Evolutionary conservation across 53 echinoderm and acorn worm genomes (phyloP).

Genomic region (Henricia sp.): DNA sequence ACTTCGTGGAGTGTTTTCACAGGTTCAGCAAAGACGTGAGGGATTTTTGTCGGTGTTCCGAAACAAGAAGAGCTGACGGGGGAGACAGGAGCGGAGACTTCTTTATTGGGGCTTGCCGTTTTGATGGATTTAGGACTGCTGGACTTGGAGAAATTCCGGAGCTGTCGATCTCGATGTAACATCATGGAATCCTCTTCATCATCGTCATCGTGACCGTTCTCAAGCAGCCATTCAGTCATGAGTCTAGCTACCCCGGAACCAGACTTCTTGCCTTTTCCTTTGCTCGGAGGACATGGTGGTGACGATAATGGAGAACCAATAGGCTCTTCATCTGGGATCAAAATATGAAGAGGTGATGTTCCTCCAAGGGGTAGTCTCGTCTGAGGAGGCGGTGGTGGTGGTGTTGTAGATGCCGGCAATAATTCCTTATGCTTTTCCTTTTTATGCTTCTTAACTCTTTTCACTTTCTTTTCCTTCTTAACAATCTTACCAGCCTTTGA

Average conservation of each 20-base stretch:
- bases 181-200: conserved; percentile 40
- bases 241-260: conserved; percentile 52
- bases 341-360: conserved; percentile 57
- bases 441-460: conserved; percentile 43
- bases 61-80: conserved; percentile 44
- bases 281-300: conserved; percentile 55
- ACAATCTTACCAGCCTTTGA: conserved; percentile 21
- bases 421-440: conserved; percentile 38
- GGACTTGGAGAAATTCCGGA: conserved; percentile 14
- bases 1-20: conserved; percentile 55
- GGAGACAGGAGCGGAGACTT: conserved; percentile 10
- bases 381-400: conserved; percentile 30
- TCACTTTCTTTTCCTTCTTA: conserved; percentile 46
- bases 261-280: conserved; percentile 62
- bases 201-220: conserved; percentile 43
- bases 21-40: conserved; percentile 84
- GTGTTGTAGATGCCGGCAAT: conserved; percentile 11
- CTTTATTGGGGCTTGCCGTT: conserved; percentile 24
- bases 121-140: conserved; percentile 51
- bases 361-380: conserved; percentile 39
- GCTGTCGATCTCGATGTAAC: conserved; percentile 30
- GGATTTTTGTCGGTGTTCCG: conserved; percentile 29
- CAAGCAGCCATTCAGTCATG: conserved; percentile 53
- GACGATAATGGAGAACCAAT: conserved; percentile 54
- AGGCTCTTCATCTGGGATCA: conserved; percentile 59